Conservation (phyloP, 2,113 vertebrate species). For the Hoplias malabaricus region DNA sequence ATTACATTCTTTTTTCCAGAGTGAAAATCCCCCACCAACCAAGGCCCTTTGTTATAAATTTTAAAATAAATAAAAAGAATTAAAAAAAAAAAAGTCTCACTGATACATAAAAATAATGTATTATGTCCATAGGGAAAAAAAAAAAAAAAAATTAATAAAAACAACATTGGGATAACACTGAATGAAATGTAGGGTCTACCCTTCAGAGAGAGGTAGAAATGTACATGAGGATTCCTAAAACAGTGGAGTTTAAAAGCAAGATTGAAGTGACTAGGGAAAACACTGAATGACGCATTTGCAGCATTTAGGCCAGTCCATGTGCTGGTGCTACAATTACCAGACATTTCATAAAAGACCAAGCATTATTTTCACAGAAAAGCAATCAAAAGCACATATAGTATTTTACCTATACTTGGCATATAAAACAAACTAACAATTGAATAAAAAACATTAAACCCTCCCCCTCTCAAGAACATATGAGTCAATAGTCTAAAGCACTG, state of each 20-base stretch:
- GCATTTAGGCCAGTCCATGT: constrained; percentile 47
- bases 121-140: constrained; percentile 53
- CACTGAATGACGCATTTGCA: constrained; percentile 45
- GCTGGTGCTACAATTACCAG: constrained; percentile 56
- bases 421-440: constrained; percentile 51
- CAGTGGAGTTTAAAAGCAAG: constrained; percentile 38
- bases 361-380: constrained; percentile 50
- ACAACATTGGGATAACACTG: constrained; percentile 52
- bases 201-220: constrained; percentile 50
- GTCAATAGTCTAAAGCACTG: constrained; percentile 36
- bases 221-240: constrained; percentile 55
- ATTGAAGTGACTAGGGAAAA: constrained; percentile 26
- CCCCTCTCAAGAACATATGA: constrained; percentile 19
- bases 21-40: constrained; percentile 1
- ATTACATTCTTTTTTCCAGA: constrained; percentile 32
- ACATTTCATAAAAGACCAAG: constrained; percentile 54
- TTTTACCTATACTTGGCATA: constrained; percentile 49
- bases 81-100: constrained; percentile 16
- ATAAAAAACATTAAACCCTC: constrained; percentile 40
- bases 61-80: constrained; percentile 14
- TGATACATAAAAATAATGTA: constrained; percentile 56
- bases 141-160: not conserved
- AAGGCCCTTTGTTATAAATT: constrained; percentile 27
- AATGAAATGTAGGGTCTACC: constrained; percentile 55
- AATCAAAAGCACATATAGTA: constrained; percentile 50